Percentiles rank a stretch among this genome's conserved stretches.
Evolutionary conservation across 2,888 invertebrate genomes (phyloP).

Genomic region (Caenorhabditis sulstoni): DNA sequence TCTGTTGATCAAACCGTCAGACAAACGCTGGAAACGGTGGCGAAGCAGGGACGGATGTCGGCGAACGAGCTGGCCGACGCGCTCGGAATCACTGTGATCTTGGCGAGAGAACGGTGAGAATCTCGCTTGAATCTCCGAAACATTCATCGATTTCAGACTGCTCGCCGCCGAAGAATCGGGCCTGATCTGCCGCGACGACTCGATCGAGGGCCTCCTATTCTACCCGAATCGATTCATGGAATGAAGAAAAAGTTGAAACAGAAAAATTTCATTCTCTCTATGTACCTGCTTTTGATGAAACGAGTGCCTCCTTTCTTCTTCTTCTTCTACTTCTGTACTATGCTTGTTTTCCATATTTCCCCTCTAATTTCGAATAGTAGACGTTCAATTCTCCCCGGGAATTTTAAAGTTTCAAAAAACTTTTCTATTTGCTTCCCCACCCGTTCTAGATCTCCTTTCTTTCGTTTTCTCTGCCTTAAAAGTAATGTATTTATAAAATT

Average conservation of each 20-base stretch:
- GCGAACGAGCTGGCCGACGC: slow-evolving; percentile 89
- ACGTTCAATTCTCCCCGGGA: no score
- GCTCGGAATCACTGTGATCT: slow-evolving; percentile 89
- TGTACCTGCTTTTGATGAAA: slow-evolving; percentile 53
- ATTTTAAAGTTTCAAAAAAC: no score
- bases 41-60: slow-evolving; percentile 86
- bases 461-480: no score
- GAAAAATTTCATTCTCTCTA: no score
- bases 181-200: slow-evolving; percentile 93
- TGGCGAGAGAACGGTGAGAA: slow-evolving; percentile 88
- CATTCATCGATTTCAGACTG: slow-evolving; percentile 83
- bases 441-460: no score
- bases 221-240: slow-evolving; percentile 89
- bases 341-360: background rate
- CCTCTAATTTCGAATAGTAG: no score
- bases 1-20: slow-evolving; percentile 82
- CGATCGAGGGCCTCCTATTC: slow-evolving; percentile 94
- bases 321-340: slow-evolving; percentile 6
- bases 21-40: slow-evolving; percentile 81
- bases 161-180: slow-evolving; percentile 91
- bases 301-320: slow-evolving; percentile 31
- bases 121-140: background rate
- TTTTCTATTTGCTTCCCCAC: no score
- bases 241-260: no score
- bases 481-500: no score